These are phyloP conservation scores for Aphodius granarius DNA, from an alignment of 2,888 invertebrate genomes.

Conservation along the genomic window DNA sequence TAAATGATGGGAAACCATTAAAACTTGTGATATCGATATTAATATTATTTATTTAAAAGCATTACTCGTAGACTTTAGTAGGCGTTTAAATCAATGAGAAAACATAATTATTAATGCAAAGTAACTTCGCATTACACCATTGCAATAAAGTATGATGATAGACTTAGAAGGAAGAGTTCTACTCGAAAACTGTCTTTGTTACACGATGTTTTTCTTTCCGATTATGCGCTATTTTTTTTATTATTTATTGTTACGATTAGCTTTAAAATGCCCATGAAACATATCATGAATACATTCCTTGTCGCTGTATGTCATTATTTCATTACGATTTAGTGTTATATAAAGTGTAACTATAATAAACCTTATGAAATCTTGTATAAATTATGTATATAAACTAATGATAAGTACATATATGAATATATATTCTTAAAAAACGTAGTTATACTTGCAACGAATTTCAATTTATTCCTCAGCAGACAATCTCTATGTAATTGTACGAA, in stretches of 20 bases:
- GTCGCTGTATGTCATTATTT: constrained; percentile 5
- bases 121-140: background rate
- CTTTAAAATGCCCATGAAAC: constrained; percentile 18
- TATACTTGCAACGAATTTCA: constrained; percentile 42
- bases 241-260: constrained; percentile 9
- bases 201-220: background rate
- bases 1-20: background rate
- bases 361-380: background rate
- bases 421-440: constrained; percentile 9
- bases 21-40: constrained; percentile 25
- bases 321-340: constrained; percentile 1
- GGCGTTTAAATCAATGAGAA: background rate
- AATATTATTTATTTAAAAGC: constrained; percentile 26
- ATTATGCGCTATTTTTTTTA: background rate
- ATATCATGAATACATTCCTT: constrained; percentile 28
- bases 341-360: background rate
- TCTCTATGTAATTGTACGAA: constrained; percentile 38
- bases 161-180: background rate
- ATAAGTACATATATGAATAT: constrained; percentile 1
- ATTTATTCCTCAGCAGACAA: constrained; percentile 43
- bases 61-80: background rate
- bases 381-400: constrained; percentile 17
- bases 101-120: background rate
- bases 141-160: background rate
- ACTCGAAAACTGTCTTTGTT: background rate